Evolutionary conservation across 2,797 vertebrate genomes (phyloP), one percentile per base, ranked within the genome.

Genomic region (Galago senegalensis): DNA sequence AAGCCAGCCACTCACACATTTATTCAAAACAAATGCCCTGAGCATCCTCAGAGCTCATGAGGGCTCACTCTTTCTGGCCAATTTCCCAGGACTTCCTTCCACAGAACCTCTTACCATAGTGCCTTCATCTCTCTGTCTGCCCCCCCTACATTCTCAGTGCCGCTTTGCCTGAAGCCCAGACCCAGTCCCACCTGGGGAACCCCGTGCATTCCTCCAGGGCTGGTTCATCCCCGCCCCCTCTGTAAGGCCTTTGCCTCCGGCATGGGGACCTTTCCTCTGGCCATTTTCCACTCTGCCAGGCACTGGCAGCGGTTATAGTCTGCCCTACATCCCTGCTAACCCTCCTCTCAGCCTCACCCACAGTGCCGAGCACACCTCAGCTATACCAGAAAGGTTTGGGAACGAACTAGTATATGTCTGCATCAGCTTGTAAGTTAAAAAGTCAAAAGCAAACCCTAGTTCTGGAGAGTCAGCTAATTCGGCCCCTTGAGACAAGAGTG

Each of bases 401-500:
- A 67, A 14, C 27, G 40, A 60, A 10, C 53, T 7, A 53, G 25
- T 53, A 75, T 31, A 29, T 37, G 27, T 67, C 46, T 88, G 67
- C 11, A 69, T 65, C 86, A 34, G 63, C 12, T 79, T 31, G 0
- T 65, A 93, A 96, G 79, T 93, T 89, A 67, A 83, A 85, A 94
- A 93, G 56, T 91, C 87, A 92, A 87, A 91, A 89, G 80, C 34
- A 87, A 96, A 83, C 61, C 37, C 63, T 56, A 37, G 84, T 82
- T 86, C 89, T 84, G 29, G 70, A 96, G 65, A 91, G 56, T 84
- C 84, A 49, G 85, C 87, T 81, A 63, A 93, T 60, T 49, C 27
- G 43, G 85, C 56, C 81, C 61, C 77, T 80, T 23, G 92, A 97
- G 93, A 94, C 18, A 31, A 92, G n/a, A 87, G 25, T 73, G 87